Base-by-base conservation (phyloP, 2,797 vertebrate genomes). In the Oreortyx pictus region DNA sequence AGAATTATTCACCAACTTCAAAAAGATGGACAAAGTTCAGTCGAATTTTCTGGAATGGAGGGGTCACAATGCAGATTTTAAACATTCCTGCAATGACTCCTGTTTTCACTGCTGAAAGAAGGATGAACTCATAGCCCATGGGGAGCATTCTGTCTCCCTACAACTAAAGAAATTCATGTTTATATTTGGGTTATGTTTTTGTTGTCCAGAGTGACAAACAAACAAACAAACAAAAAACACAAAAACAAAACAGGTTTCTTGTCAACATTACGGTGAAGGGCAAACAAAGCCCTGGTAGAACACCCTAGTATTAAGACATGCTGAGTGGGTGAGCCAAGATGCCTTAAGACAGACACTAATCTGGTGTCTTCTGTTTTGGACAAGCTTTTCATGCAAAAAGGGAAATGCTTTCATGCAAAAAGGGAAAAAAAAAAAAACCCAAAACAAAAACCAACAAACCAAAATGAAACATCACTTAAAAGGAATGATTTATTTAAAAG, bases 141-240 rank as follows among this genome's bases (percentile, higher is more conserved):
- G 62, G 66, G 95, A 90, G 44, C 54, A 82, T 67, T 82, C 50
- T 84, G 60, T 62, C 77, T 22, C 70, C 88, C 47, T 65, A 49
- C 37, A 91, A 50, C 33, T 65, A 80, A 91, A 31, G 57, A 90
- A 82, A 85, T 33, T 37, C 25, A 66, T 29, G 18, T 67, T 93
- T 86, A 86, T 86, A 64, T 86, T 67, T 67, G 46, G 65, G 52
- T 76, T 79, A 60, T 35, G 23, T 59, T 90, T 90, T 72, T 74
- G 27, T 65, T 74, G 44, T 80, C 27, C 78, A 71, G 17, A 73
- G 29, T 33, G 19, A 54, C 54, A 17, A 41, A 41, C 39, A 14
- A 41, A 14, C 39, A 41, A 39, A 39, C 39, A 14, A 41, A 14
- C 37, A 41, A 25, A 22, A 43, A 14, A 4, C 52, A 29, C 50